Evolutionary conservation across 2,888 invertebrate genomes (phyloP).

Genomic region (Digitonthophagus gazella): DNA sequence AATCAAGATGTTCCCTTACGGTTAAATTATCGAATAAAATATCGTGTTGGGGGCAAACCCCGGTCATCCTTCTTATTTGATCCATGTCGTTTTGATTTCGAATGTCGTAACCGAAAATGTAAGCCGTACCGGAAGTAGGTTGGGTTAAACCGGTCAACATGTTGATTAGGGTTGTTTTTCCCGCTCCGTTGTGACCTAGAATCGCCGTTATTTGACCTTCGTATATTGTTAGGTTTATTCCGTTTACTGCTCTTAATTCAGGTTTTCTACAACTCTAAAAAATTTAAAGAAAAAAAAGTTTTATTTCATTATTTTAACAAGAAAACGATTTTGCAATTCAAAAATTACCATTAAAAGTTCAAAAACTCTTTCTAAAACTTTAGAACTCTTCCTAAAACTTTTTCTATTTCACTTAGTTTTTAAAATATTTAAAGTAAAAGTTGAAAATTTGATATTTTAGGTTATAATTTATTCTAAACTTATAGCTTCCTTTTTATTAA

Average conservation of each 20-base stretch:
- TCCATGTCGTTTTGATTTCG: conserved; percentile 74
- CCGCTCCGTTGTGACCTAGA: conserved; percentile 83
- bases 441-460: too few species aligned
- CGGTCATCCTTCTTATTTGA: conserved; percentile 76
- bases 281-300: conserved; percentile 2
- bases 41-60: conserved; percentile 85
- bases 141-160: conserved; percentile 79
- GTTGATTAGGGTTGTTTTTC: conserved; percentile 83
- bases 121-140: conserved; percentile 71
- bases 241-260: conserved; percentile 72
- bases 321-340: neutral
- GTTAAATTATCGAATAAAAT: conserved; percentile 78
- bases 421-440: too few species aligned
- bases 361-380: too few species aligned
- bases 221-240: conserved; percentile 78
- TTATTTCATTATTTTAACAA: neutral
- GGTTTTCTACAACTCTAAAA: conserved; percentile 67
- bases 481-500: too few species aligned
- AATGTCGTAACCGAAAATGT: conserved; percentile 74
- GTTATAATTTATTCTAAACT: too few species aligned
- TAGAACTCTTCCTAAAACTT: too few species aligned
- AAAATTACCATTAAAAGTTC: too few species aligned
- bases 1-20: conserved; percentile 74
- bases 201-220: conserved; percentile 85
- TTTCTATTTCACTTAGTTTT: too few species aligned